These are phyloP conservation scores for Prorops nasuta DNA, from an alignment of 1,140 invertebrate species.

Conservation along the genomic window DNA sequence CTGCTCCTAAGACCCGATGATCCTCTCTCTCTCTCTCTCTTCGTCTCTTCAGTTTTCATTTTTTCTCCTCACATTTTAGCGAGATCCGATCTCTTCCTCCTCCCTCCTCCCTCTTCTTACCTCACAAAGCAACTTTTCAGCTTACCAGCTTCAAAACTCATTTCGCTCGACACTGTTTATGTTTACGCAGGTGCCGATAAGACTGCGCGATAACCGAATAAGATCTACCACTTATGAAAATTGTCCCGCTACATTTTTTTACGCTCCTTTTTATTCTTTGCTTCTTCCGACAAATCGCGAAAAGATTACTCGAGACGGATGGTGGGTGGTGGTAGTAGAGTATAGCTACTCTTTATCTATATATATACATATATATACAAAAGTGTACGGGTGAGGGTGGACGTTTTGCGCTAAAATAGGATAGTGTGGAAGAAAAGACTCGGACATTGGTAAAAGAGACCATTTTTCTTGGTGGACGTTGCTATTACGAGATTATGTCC, in stretches of 20 bases:
- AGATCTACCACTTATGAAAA: too few species aligned
- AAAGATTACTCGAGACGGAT: too few species aligned
- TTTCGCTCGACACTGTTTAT: slow-evolving; percentile 22
- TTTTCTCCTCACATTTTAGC: slow-evolving; percentile 22
- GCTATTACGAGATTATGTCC: slow-evolving; percentile 35
- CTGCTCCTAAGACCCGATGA: slow-evolving; percentile 17
- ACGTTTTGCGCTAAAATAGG: neutral
- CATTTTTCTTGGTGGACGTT: slow-evolving; percentile 37
- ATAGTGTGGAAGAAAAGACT: neutral
- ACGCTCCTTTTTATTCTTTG: neutral
- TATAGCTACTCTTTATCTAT: too few species aligned
- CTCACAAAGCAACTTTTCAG: slow-evolving; percentile 19
- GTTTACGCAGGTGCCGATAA: slow-evolving; percentile 28
- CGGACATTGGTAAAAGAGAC: slow-evolving; percentile 24
- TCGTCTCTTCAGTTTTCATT: slow-evolving; percentile 6
- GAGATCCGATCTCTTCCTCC: slow-evolving; percentile 34
- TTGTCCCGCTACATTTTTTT: slow-evolving; percentile 4
- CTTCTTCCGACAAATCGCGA: too few species aligned
- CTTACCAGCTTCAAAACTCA: slow-evolving; percentile 11
- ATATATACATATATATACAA: too few species aligned
- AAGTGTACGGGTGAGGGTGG: too few species aligned
- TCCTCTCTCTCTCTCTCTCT: neutral
- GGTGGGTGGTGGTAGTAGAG: too few species aligned
- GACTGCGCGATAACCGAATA: slow-evolving; percentile 8
- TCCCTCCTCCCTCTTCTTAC: too few species aligned